Evolutionary conservation across 2,888 invertebrate species (phyloP).

Genomic region (Ophion ventricosus): DNA sequence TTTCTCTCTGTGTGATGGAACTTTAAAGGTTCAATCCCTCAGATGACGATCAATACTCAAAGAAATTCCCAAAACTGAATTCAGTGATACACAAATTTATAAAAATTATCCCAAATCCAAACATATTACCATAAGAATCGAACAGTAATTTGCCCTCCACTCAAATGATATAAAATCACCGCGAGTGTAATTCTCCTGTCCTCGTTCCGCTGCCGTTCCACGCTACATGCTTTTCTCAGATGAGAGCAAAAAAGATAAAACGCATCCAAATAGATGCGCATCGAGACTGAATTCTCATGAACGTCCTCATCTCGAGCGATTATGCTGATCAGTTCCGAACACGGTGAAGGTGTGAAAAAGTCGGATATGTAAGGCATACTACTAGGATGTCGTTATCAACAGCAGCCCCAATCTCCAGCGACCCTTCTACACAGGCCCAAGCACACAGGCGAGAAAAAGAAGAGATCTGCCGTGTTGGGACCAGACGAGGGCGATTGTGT

Average conservation of each 20-base stretch:
- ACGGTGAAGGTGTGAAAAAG: constrained; percentile 33
- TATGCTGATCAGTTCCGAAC: constrained; percentile 33
- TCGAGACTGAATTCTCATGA: constrained; percentile 48
- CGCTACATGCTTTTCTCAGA: not conserved
- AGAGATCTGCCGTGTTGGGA: constrained; percentile 1
- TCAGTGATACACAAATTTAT: too few species aligned
- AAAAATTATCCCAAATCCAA: too few species aligned
- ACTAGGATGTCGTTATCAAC: constrained; percentile 33
- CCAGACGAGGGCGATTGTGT: constrained; percentile 35
- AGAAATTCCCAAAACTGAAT: too few species aligned
- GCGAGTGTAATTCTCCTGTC: too few species aligned
- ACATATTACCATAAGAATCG: too few species aligned
- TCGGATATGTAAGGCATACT: constrained; percentile 2
- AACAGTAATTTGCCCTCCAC: too few species aligned
- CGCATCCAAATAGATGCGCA: constrained; percentile 21
- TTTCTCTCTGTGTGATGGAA: too few species aligned
- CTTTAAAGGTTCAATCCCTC: too few species aligned
- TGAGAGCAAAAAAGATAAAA: not conserved
- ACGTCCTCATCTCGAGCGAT: constrained; percentile 25
- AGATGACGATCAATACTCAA: too few species aligned
- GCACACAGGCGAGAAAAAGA: constrained; percentile 2
- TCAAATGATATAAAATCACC: too few species aligned
- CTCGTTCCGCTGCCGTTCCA: too few species aligned
- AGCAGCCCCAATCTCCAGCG: not conserved
- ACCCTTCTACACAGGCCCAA: not conserved